phyloP scores from a whole-genome alignment of 2,797 vertebrate genomes.

The Avahi laniger region DNA sequence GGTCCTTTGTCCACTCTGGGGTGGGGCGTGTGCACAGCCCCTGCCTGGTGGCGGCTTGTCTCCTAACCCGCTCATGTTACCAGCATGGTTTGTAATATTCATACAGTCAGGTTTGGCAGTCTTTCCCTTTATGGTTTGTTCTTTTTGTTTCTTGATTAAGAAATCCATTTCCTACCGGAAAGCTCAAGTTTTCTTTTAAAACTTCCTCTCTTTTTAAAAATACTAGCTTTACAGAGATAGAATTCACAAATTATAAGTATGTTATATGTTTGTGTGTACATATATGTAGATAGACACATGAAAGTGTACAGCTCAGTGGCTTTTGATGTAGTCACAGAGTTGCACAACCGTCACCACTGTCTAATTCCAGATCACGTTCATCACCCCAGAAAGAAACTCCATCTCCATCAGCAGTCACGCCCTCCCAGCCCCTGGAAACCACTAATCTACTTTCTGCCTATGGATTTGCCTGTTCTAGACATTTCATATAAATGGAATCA shows the following conservation, averaged over 20 bases:
- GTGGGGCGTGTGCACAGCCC: not conserved
- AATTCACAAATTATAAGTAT: not conserved
- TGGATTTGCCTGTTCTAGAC: not conserved
- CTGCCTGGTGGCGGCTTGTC: not conserved
- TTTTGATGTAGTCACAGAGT: not conserved
- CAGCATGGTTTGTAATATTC: not conserved
- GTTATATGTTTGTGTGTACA: not conserved
- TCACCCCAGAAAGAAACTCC: not conserved
- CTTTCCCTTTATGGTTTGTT: not conserved
- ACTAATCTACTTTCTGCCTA: fast-evolving
- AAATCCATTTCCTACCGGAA: not conserved
- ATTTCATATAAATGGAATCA: not conserved
- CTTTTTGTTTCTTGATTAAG: not conserved
- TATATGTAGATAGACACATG: not conserved
- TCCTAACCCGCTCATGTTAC: fast-evolving
- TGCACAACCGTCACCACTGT: no score
- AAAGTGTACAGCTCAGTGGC: not conserved
- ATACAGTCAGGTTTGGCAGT: not conserved
- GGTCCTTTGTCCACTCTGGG: not conserved
- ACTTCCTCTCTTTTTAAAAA: not conserved
- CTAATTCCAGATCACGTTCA: not conserved
- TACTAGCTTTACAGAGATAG: not conserved
- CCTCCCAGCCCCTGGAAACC: not conserved
- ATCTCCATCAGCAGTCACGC: fast-evolving
- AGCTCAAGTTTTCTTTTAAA: not conserved